Conservation (phyloP, 2,113 vertebrate species). For the Gila orcuttii region DNA sequence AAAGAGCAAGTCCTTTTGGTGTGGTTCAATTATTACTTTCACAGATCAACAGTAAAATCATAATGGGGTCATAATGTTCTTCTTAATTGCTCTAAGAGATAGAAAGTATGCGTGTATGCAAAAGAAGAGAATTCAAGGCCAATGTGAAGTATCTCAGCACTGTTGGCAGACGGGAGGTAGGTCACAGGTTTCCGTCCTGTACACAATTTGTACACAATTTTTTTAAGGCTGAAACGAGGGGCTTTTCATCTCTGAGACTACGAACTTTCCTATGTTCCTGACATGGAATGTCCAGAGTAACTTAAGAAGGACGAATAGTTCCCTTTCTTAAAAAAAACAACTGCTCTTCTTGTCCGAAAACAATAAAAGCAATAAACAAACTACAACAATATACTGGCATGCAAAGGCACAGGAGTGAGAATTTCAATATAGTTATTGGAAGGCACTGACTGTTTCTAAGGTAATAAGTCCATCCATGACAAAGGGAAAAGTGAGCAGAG, state of each 20-base stretch:
- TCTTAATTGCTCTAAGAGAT: background rate
- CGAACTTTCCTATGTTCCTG: background rate
- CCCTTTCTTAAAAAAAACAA: conserved; percentile 9
- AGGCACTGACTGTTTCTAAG: conserved; percentile 16
- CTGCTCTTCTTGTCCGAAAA: conserved; percentile 10
- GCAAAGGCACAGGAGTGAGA: conserved; percentile 8
- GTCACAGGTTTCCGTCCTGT: background rate
- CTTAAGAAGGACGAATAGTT: background rate
- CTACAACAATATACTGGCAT: conserved; percentile 11
- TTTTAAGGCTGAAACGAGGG: conserved; percentile 8
- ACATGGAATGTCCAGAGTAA: background rate
- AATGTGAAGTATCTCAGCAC: conserved; percentile 18
- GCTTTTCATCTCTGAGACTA: background rate
- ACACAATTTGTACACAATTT: background rate
- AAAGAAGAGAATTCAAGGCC: conserved; percentile 8
- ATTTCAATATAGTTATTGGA: background rate
- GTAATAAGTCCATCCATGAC: conserved; percentile 15
- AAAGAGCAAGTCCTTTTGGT: background rate
- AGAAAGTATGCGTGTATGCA: background rate
- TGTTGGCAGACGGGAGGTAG: background rate
- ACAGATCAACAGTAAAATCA: background rate
- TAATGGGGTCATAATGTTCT: background rate
- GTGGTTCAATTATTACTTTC: background rate
- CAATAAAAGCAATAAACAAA: conserved; percentile 7
- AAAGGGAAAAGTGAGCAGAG: background rate